Conservation (phyloP, 2,888 invertebrate species). For the Hybos culiciformis region DNA sequence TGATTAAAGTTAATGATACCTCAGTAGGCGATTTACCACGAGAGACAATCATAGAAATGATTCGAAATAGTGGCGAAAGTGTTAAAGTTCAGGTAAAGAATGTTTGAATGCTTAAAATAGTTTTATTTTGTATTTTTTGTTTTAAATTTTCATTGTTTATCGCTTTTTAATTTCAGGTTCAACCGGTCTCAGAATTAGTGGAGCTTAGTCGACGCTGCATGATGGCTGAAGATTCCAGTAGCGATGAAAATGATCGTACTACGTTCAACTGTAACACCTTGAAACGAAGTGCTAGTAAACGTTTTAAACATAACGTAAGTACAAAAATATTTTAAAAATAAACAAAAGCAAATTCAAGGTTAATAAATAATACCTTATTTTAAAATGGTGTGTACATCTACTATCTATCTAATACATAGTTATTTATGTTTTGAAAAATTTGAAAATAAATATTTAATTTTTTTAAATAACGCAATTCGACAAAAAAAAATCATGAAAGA, state of each 20-base stretch:
- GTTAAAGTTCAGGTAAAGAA: constrained; percentile 69
- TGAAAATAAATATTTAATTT: constrained; percentile 3
- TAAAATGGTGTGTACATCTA: too few relatives aligned
- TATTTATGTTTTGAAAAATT: too few relatives aligned
- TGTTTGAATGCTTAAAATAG: background rate
- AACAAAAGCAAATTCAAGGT: too few relatives aligned
- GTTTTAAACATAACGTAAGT: constrained; percentile 47
- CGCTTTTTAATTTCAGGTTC: constrained; percentile 48
- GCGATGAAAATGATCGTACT: constrained; percentile 27
- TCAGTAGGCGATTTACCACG: constrained; percentile 73
- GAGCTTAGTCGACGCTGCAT: constrained; percentile 69
- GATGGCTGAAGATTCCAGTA: constrained; percentile 15
- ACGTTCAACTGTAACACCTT: constrained; percentile 54
- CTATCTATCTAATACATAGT: too few relatives aligned
- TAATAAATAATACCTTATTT: too few relatives aligned
- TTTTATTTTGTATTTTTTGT: constrained; percentile 4
- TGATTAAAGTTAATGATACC: constrained; percentile 80
- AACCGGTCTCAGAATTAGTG: constrained; percentile 83
- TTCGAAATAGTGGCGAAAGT: constrained; percentile 68
- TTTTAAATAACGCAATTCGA: too few relatives aligned
- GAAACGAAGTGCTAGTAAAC: constrained; percentile 64
- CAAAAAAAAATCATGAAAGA: too few relatives aligned
- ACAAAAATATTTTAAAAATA: too few relatives aligned
- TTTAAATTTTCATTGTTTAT: background rate
- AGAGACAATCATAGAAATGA: constrained; percentile 87